A percentile compares a stretch with the other conserved stretches of the same genome.
These are phyloP conservation scores for Watsonalla binaria DNA, from an alignment of 2,888 invertebrate species.

Conservation along the genomic window DNA sequence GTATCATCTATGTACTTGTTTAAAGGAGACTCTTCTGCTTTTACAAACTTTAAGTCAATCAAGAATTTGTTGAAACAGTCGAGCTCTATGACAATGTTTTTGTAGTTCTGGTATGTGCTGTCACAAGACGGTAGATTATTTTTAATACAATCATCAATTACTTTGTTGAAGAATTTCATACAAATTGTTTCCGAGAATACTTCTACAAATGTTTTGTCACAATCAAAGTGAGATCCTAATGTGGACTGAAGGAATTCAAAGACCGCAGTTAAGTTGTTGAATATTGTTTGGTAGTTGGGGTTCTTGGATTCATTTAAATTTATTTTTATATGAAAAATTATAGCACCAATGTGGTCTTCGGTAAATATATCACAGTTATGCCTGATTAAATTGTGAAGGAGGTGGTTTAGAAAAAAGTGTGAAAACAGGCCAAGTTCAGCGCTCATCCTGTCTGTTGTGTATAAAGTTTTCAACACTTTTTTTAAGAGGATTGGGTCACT, in stretches of 20 bases:
- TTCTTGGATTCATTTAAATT: conserved; percentile 46
- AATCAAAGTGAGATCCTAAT: conserved; percentile 59
- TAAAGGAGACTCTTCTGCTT: conserved; percentile 54
- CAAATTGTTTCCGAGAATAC: conserved; percentile 58
- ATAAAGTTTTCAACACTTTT: conserved; percentile 60
- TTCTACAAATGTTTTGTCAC: conserved; percentile 58
- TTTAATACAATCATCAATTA: conserved; percentile 67
- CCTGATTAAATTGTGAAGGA: conserved; percentile 61
- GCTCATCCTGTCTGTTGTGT: conserved; percentile 56
- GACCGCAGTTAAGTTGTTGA: conserved; percentile 65
- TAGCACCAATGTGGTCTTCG: conserved; percentile 63
- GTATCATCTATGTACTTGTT: conserved; percentile 65
- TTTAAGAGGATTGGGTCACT: conserved; percentile 58
- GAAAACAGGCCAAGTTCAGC: conserved; percentile 64
- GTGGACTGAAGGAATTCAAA: conserved; percentile 71
- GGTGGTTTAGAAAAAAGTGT: conserved; percentile 61
- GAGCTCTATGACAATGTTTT: conserved; percentile 60
- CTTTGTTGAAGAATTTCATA: conserved; percentile 62
- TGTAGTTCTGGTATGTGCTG: conserved; percentile 58
- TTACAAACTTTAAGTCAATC: conserved; percentile 66
- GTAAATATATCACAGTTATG: conserved; percentile 67
- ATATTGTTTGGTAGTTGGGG: conserved; percentile 63
- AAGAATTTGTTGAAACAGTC: conserved; percentile 68
- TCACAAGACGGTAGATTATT: conserved; percentile 64
- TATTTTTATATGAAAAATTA: conserved; percentile 66